Conservation (phyloP, 2,888 invertebrate genomes). For the Erynnis tages region DNA sequence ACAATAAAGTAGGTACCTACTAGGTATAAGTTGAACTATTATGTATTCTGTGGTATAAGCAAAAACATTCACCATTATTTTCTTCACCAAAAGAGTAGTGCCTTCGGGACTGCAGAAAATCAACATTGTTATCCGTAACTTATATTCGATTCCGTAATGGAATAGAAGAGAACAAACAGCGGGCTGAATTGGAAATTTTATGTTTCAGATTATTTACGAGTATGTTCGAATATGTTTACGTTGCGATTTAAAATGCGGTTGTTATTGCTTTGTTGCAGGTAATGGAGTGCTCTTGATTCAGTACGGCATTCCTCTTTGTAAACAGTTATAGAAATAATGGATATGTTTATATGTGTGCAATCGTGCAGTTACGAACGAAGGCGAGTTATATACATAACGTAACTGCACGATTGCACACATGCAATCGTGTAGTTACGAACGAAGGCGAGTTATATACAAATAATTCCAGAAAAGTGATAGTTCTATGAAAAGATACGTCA, state of each 20-base stretch:
- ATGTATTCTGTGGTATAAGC: neutral
- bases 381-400: too few relatives aligned
- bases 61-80: neutral
- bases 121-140: slow-evolving; percentile 27
- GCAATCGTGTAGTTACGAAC: too few relatives aligned
- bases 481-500: too few relatives aligned
- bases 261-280: slow-evolving; percentile 3
- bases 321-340: neutral
- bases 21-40: neutral
- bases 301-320: neutral
- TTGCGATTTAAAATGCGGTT: slow-evolving; percentile 11
- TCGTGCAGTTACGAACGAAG: too few relatives aligned
- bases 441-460: too few relatives aligned
- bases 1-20: neutral
- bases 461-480: too few relatives aligned
- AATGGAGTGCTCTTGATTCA: neutral
- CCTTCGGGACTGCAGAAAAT: slow-evolving; percentile 13
- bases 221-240: slow-evolving; percentile 27
- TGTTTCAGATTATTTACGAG: slow-evolving; percentile 21
- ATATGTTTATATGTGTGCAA: neutral
- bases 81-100: slow-evolving; percentile 7
- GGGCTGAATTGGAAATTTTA: slow-evolving; percentile 20
- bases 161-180: slow-evolving; percentile 28
- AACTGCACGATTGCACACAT: too few relatives aligned
- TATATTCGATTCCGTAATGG: slow-evolving; percentile 31